A percentile compares a stretch with the other conserved stretches of the same genome.
These are phyloP conservation scores for Grus americana DNA, from an alignment of 2,113 vertebrate species.

Conservation along the genomic window DNA sequence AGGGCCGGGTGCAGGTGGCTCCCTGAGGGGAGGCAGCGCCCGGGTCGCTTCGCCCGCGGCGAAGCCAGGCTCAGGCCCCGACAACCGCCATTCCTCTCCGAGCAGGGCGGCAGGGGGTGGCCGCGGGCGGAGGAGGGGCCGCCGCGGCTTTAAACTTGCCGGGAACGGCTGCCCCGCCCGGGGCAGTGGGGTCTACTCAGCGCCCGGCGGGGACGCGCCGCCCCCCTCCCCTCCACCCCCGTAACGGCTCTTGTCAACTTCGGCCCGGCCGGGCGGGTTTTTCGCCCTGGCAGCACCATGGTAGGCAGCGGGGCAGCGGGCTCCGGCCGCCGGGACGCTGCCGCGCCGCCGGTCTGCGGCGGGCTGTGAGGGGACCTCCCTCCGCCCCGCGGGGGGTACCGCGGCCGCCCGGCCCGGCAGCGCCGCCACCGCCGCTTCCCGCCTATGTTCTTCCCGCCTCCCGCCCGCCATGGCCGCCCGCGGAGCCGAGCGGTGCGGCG, in stretches of 20 bases:
- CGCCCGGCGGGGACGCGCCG: not conserved
- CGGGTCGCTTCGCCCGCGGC: too few relatives aligned
- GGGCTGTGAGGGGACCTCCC: not conserved
- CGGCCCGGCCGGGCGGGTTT: too few relatives aligned
- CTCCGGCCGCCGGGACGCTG: not conserved
- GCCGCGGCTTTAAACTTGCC: not conserved
- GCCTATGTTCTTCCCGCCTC: not conserved
- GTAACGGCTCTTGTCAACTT: not conserved
- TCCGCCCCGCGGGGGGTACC: not conserved
- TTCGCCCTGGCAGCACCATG: not conserved
- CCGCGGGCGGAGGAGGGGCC: not conserved
- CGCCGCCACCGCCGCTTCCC: not conserved
- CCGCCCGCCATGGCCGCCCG: constrained; percentile 31
- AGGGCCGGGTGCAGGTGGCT: not conserved
- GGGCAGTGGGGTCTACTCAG: not conserved
- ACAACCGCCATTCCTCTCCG: too few relatives aligned
- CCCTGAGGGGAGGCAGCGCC: not conserved
- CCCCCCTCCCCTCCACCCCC: not conserved
- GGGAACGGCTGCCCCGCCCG: not conserved
- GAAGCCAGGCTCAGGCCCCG: not conserved
- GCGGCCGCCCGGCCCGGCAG: not conserved
- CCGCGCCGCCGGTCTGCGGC: not conserved
- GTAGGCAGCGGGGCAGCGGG: not conserved
- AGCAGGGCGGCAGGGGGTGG: not conserved
- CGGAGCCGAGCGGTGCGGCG: not conserved